phyloP scores from a whole-genome alignment of 2,888 invertebrate species.

The Xestia rhomboidea region DNA sequence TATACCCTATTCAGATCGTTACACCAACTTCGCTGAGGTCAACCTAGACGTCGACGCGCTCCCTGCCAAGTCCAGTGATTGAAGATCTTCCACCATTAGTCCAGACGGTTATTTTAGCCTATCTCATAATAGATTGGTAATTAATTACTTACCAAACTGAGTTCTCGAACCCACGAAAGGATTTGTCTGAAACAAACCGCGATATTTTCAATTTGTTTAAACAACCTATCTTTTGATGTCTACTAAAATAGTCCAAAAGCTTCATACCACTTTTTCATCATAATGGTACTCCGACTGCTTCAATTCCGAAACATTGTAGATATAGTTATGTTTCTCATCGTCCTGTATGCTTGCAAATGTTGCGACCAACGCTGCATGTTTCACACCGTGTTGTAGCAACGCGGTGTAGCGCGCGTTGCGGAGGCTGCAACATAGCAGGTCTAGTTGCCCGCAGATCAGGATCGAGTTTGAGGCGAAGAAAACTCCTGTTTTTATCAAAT shows the following conservation, averaged over 20 bases:
- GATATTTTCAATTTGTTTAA: background rate
- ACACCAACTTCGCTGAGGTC: background rate
- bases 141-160: constrained; percentile 70
- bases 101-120: background rate
- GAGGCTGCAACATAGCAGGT: constrained; percentile 83
- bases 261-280: constrained; percentile 74
- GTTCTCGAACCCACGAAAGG: constrained; percentile 60
- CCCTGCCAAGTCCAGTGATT: background rate
- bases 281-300: constrained; percentile 79
- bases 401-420: constrained; percentile 84
- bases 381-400: constrained; percentile 75
- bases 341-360: constrained; percentile 68
- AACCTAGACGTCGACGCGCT: background rate
- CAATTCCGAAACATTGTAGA: constrained; percentile 78
- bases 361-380: constrained; percentile 69
- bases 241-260: background rate
- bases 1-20: no score
- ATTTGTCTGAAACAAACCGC: constrained; percentile 66
- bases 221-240: no score
- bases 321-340: constrained; percentile 80
- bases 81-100: background rate
- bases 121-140: accelerated
- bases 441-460: constrained; percentile 86
- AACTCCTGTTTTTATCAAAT: constrained; percentile 75
- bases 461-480: constrained; percentile 85